phyloP scores from a whole-genome alignment of 2,888 invertebrate species.

The Deilephila elpenor region DNA sequence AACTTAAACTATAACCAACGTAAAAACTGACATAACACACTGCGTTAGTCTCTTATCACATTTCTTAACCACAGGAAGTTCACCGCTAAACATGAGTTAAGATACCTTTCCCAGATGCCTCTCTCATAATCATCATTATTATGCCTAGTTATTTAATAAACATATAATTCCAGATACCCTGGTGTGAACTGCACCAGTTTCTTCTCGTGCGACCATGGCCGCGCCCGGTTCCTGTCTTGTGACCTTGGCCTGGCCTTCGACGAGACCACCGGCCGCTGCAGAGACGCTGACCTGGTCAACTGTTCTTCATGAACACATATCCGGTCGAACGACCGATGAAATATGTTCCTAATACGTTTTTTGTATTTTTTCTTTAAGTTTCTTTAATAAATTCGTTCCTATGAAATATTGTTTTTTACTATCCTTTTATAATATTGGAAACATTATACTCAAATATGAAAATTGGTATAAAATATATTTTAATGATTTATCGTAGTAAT shows the following conservation, averaged over 20 bases:
- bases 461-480: no score
- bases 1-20: no score
- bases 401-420: not conserved
- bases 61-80: no score
- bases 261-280: conserved; percentile 50
- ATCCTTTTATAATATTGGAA: no score
- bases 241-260: conserved; percentile 67
- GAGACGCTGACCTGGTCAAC: conserved; percentile 49
- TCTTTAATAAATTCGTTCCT: conserved; percentile 6
- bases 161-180: conserved; percentile 48
- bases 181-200: conserved; percentile 63
- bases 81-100: no score
- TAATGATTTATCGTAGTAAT: no score
- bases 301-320: conserved; percentile 22
- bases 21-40: no score
- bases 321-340: not conserved
- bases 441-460: no score
- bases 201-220: conserved; percentile 62
- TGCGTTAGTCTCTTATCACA: no score
- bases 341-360: conserved; percentile 1
- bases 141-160: no score
- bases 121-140: no score
- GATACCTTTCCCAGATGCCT: no score
- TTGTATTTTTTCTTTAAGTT: not conserved
- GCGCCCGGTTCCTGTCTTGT: conserved; percentile 62